Percentiles rank a stretch among this genome's conserved stretches.
phyloP scores from a whole-genome alignment of 2,888 invertebrate species.

The Philaethria dido region DNA sequence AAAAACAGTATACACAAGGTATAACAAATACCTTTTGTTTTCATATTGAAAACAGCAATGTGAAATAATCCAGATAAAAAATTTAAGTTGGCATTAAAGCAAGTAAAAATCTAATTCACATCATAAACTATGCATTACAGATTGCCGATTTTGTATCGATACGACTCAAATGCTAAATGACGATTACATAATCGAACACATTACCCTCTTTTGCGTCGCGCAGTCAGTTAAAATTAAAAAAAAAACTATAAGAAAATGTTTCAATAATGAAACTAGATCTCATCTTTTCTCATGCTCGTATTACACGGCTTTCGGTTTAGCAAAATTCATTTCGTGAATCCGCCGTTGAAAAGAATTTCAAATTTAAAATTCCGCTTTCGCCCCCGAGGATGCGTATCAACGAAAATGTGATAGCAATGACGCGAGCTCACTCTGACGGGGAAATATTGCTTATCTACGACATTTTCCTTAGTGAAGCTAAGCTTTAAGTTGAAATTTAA shows the following conservation, averaged over 20 bases:
- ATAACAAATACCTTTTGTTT: too few relatives aligned
- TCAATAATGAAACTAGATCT: constrained; percentile 25
- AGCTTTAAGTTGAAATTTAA: constrained; percentile 33
- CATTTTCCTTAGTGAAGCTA: constrained; percentile 35
- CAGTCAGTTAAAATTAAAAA: background rate
- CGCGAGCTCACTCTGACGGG: constrained; percentile 37
- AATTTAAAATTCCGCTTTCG: constrained; percentile 44
- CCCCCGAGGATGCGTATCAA: constrained; percentile 38
- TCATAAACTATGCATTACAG: too few relatives aligned
- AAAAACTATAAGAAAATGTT: background rate
- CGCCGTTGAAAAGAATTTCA: constrained; percentile 39
- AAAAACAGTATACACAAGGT: too few relatives aligned
- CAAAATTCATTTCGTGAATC: constrained; percentile 43
- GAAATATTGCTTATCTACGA: constrained; percentile 39
- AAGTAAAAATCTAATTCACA: too few relatives aligned
- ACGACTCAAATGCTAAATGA: too few relatives aligned
- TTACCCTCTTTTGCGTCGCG: too few relatives aligned
- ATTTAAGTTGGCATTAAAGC: too few relatives aligned
- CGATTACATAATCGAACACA: too few relatives aligned
- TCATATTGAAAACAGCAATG: too few relatives aligned
- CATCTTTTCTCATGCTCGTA: constrained; percentile 29
- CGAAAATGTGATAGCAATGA: constrained; percentile 41
- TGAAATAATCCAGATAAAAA: too few relatives aligned
- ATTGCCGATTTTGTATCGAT: too few relatives aligned
- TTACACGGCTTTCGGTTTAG: constrained; percentile 37